These are phyloP conservation scores for Uria aalge DNA, from an alignment of 2,113 vertebrate genomes.

Conservation along the genomic window DNA sequence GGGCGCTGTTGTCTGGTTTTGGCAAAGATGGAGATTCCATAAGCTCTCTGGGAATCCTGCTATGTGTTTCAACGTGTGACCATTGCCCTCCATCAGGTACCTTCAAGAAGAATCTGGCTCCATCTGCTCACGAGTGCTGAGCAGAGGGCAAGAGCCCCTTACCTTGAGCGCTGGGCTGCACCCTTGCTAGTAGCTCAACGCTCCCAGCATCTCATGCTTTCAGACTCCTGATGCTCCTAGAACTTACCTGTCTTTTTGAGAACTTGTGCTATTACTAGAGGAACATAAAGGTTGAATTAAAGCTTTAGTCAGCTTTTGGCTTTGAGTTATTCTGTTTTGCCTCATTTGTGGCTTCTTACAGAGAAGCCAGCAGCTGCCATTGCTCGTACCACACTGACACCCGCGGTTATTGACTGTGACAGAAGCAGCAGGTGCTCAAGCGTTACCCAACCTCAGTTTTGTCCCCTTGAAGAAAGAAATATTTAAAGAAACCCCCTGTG, in stretches of 20 bases:
- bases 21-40: neutral
- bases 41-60: neutral
- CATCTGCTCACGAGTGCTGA: neutral
- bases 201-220: neutral
- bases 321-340: neutral
- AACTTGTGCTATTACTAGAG: neutral
- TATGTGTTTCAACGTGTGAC: neutral
- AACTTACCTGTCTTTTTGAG: neutral
- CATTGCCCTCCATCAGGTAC: neutral
- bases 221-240: neutral
- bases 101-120: neutral
- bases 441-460: neutral
- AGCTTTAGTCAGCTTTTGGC: neutral
- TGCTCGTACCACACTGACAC: neutral
- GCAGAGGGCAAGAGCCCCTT: neutral
- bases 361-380: neutral
- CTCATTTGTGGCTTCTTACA: neutral
- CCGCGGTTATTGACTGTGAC: neutral
- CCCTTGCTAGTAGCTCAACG: neutral
- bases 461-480: neutral
- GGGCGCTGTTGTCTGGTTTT: neutral
- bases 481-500: neutral
- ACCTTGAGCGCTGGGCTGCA: neutral
- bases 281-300: rapidly evolving
- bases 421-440: neutral